Evolutionary conservation across 2,888 invertebrate species (phyloP).

Genomic region (Octonoba sinensis): DNA sequence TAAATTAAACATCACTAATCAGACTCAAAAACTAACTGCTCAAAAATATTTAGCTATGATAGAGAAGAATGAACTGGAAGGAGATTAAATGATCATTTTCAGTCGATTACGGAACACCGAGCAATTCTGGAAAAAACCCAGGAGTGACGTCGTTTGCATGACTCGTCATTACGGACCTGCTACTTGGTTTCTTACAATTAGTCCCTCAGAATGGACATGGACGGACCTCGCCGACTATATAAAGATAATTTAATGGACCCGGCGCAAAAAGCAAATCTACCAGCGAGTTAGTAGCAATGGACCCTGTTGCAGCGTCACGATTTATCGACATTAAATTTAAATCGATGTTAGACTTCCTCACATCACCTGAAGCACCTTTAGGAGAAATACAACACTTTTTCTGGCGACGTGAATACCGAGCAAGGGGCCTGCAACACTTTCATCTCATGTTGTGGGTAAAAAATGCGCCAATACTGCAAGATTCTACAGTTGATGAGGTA

Average conservation of each 20-base stretch:
- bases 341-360: conserved; percentile 9
- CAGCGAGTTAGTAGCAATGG: not conserved
- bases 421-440: conserved; percentile 11
- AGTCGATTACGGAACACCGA: conserved; percentile 2
- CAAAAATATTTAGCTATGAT: conserved; percentile 14
- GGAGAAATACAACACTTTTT: not conserved
- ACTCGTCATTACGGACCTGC: not conserved
- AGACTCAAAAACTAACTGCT: not conserved
- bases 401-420: conserved; percentile 19
- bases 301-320: not conserved
- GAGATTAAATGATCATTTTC: conserved; percentile 4
- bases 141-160: conserved; percentile 9
- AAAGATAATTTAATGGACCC: no score
- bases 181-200: conserved; percentile 17
- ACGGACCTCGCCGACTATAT: not conserved
- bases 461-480: not conserved
- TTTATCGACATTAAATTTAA: conserved; percentile 16
- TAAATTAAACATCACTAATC: conserved; percentile 11
- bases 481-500: not conserved
- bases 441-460: conserved; percentile 15
- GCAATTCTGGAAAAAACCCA: not conserved
- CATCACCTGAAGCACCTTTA: not conserved
- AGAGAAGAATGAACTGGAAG: conserved; percentile 9
- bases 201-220: conserved; percentile 17
- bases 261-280: no score